Conservation (phyloP, 2,113 vertebrate genomes). For the Uria lomvia region DNA sequence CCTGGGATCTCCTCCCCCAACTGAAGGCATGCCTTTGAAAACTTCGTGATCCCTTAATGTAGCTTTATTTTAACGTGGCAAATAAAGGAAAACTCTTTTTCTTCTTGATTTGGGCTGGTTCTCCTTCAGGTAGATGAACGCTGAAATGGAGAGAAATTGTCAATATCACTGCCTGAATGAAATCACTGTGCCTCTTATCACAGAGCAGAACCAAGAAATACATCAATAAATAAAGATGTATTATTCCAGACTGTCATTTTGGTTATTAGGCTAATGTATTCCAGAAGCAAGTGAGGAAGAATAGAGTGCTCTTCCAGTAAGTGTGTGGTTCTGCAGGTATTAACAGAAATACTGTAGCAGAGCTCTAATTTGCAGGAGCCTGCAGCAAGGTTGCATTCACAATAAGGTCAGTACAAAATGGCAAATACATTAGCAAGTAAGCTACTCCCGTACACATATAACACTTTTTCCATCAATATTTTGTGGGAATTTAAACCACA, state of each 20-base stretch:
- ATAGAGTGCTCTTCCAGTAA: constrained; percentile 24
- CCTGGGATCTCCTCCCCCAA: neutral
- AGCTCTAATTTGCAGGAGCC: constrained; percentile 59
- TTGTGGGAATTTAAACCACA: constrained; percentile 28
- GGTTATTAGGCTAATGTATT: constrained; percentile 60
- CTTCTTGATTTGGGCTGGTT: neutral
- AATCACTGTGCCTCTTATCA: constrained; percentile 19
- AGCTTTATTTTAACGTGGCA: neutral
- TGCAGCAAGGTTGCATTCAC: constrained; percentile 64
- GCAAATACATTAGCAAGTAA: constrained; percentile 41
- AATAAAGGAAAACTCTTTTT: neutral
- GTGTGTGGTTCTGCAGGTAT: constrained; percentile 25
- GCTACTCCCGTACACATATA: neutral
- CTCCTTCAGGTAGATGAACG: constrained; percentile 1
- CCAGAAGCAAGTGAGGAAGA: constrained; percentile 30
- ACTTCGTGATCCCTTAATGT: neutral
- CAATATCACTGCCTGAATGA: neutral
- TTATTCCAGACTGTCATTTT: constrained; percentile 47
- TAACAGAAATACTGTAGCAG: constrained; percentile 23
- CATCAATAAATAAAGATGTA: constrained; percentile 31
- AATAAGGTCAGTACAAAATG: constrained; percentile 60
- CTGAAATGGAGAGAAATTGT: neutral
- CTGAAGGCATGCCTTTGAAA: neutral
- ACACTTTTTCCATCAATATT: constrained; percentile 18
- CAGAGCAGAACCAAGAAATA: constrained; percentile 17